Evolutionary conservation across 2,797 vertebrate genomes (phyloP), one percentile per base, ranked within the genome.

Genomic region (Lates japonicus): DNA sequence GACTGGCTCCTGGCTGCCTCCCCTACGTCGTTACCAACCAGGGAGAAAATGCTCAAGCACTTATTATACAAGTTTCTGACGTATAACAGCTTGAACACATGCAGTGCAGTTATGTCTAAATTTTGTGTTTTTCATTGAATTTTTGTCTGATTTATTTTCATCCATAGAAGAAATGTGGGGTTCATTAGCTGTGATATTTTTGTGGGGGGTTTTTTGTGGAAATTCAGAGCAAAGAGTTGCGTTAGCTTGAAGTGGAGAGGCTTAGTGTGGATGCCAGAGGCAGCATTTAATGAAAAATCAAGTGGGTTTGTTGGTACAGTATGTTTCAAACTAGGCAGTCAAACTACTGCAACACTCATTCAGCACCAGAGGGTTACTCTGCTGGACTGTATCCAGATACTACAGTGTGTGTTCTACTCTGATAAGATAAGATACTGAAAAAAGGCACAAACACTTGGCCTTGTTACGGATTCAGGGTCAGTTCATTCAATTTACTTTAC

Each of bases 221-320:
- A 29, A 61, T 49, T 25, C 31, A 48, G 52, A 81, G 44, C 48
- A 63, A 42, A 62, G 46, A 66, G 51, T 19, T 49, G 22, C 12
- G 6, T 70, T 69, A 17, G 57, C 22, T 78, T 44, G 16, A 78
- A 69, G 37, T 65, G 58, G 31, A 61, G 64, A 64, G 29, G 55
- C 57, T 78, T 37, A 29, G 20, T 72, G 83, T 70, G 25, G 37
- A 70, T 44, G 77, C 76, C 55, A 31, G 33, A 60, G 70, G 78
- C 58, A 59, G 39, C 48, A 2, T 80, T 83, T 74, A 69, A 76
- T 44, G 44, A 62, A 49, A 80, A 78, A 77, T 78, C n/a, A 77
- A 72, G 69, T 52, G 57, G 61, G 52, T 85, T 65, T 76, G 63
- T 65, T 83, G 46, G 42, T 65, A 58, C 33, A 72, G 48, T 33